Percentiles rank a stretch among this genome's conserved stretches.
phyloP scores from a whole-genome alignment of 2,888 invertebrate genomes.

The Aphelenchoides bicaudatus region DNA sequence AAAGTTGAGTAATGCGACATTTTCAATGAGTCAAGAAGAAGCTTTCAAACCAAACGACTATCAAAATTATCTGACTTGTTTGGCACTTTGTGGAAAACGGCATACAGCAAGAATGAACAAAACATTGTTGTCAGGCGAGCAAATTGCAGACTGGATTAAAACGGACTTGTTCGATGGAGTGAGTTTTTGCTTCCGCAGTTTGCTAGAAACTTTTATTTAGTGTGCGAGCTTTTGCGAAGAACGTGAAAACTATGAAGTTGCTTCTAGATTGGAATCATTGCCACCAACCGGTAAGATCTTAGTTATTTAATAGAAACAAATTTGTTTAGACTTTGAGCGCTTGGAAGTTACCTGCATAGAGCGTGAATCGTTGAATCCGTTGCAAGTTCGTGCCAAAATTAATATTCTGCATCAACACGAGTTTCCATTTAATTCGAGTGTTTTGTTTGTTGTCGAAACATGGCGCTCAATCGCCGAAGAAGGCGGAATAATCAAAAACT shows the following conservation, averaged over 20 bases:
- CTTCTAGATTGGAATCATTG: constrained; percentile 1
- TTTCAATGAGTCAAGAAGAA: too few relatives aligned
- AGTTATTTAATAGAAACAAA: background rate
- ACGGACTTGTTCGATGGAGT: constrained; percentile 10
- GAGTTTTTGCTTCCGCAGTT: background rate
- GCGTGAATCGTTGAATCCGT: constrained; percentile 1
- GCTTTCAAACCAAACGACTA: too few relatives aligned
- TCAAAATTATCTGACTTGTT: background rate
- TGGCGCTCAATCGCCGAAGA: constrained; percentile 6
- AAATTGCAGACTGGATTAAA: constrained; percentile 5
- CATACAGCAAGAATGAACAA: background rate
- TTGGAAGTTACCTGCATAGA: constrained; percentile 8
- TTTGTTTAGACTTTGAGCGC: constrained; percentile 3
- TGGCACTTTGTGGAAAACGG: background rate
- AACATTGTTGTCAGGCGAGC: background rate
- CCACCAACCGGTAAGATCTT: background rate
- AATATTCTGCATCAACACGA: background rate
- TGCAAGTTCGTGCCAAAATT: background rate
- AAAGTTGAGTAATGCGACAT: too few relatives aligned
- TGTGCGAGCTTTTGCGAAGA: constrained; percentile 4
- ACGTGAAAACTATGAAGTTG: background rate
- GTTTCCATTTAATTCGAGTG: background rate
- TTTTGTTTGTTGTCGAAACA: constrained; percentile 6
- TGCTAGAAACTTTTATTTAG: background rate
- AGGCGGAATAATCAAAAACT: constrained; percentile 1